Evolutionary conservation across 2,888 invertebrate species (phyloP), one percentile per base, ranked within the genome.

Genomic region (Cheilosia scutellata): DNA sequence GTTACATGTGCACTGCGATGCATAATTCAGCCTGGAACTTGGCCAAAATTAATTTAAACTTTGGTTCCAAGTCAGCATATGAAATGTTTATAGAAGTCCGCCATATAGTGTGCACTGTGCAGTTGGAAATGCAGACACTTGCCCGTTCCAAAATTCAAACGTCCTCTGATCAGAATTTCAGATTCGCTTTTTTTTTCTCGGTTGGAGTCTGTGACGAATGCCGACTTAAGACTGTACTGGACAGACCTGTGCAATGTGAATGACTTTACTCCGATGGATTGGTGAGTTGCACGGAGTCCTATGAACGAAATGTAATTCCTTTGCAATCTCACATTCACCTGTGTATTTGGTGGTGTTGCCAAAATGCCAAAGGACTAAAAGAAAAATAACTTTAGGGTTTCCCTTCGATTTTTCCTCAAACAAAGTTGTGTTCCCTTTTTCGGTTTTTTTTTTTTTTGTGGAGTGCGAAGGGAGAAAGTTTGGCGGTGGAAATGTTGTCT

Each of bases 31-130:
- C 49, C 87, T 88, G 88, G 88, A 88, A 83, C 83, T 80, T 80
- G 86, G 87, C 88, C 88, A 88, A 88, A 88, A 88, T 88, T 88
- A 88, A 88, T 88, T 88, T 88, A 88, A 88, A 88, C 87, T 87
- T 86, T 82, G 80, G 87, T 84, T 87, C 70, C 86, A 88, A 88
- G 88, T 88, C 87, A 88, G 83, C 87, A 88, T 83, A 88, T 79
- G 82, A 72, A 87, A 87, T 80, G 76, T 82, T 77, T 82, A 87
- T 82, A 77, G 77, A 68, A 49, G 63, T 16, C 51, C 13, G 53
- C 62, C 44, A 33, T n/a, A 4, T 11, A 3, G 11, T 37, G 0
- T 20, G 20, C 20, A 11, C 4, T 37, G 37, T 37, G 37, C 37
- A 37, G 37, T 3, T 37, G 44, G n/a, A 62, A 55, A 31, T 42